Conservation (phyloP, 2,113 vertebrate genomes). For the Salminus brasiliensis region DNA sequence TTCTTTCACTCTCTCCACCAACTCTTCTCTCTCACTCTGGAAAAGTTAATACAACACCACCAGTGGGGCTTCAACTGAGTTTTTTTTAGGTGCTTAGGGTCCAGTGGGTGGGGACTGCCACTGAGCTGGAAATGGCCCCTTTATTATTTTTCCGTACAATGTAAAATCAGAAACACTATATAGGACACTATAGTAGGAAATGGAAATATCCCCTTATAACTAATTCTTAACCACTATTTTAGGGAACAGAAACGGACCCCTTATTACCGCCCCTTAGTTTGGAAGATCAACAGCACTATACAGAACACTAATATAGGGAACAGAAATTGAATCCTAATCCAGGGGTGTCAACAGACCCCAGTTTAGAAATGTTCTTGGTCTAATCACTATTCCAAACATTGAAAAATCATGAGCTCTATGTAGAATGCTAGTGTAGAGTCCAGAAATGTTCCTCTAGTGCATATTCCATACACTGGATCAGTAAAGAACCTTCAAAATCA, state of each 20-base stretch:
- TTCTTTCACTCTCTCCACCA: slow-evolving; percentile 2
- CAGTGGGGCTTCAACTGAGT: slow-evolving; percentile 21
- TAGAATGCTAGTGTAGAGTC: neutral
- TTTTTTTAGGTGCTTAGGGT: neutral
- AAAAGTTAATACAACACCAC: neutral
- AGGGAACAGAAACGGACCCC: too few species aligned
- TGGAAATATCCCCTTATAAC: too few species aligned
- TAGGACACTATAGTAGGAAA: neutral
- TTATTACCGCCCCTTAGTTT: too few species aligned
- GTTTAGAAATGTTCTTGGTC: too few species aligned
- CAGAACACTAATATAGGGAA: too few species aligned
- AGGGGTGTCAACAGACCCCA: too few species aligned
- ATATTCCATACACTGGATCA: neutral
- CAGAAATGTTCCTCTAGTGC: neutral
- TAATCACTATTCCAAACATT: too few species aligned
- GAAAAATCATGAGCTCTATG: neutral
- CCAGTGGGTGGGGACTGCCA: neutral
- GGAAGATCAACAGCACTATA: too few species aligned
- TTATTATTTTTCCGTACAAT: too few species aligned
- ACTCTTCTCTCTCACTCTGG: slow-evolving; percentile 10
- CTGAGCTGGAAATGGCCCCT: neutral
- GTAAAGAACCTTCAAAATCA: neutral
- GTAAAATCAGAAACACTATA: neutral
- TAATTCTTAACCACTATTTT: too few species aligned
- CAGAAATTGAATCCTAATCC: too few species aligned